Base-by-base conservation (phyloP, 2,888 invertebrate species). In the Ophraella communa region DNA sequence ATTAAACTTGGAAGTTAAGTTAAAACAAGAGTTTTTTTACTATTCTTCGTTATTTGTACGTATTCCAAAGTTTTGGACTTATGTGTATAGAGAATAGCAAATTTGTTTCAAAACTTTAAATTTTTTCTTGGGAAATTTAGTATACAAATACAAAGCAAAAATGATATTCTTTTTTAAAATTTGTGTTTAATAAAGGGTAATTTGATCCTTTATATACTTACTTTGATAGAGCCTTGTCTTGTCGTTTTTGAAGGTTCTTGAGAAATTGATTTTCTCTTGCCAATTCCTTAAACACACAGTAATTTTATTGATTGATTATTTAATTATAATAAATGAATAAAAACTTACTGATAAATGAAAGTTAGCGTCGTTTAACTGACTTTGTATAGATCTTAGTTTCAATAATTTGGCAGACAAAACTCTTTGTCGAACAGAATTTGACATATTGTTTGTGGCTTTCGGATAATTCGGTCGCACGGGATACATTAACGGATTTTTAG, bases 311-410 rank as follows among this genome's bases (percentile, higher is more conserved):
- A 24, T 1, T 33, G 54, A 21, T n/a, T n/a, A n/a, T n/a, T n/a
- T n/a, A n/a, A 10, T 30, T 30, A 8, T 10, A 30, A 30, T 30
- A 30, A 30, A 30, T 45, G 44, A 27, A n/a, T 11, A 10, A 56
- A 17, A 54, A 79, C 83, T 82, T 79, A 91, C 91, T 77, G 91
- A 88, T 65, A 93, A 84, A 78, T 91, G 91, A 73, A 88, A 91
- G 78, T 92, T 92, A 0, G 92, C 92, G 79, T 92, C 92, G 4
- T 90, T 87, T 60, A 93, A 78, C 78, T 93, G 92, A 80, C 91
- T 93, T 82, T 93, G 93, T 68, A 92, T 82, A 63, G 91, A 89
- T 76, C 92, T 91, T 24, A 92, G 85, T 23, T 91, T 85, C 65
- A 92, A 85, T 67, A 91, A 86, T 81, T 92, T 90, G 0, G 93